These are phyloP conservation scores for Phortica variegata DNA, from an alignment of 1,140 invertebrate genomes.

Conservation along the genomic window DNA sequence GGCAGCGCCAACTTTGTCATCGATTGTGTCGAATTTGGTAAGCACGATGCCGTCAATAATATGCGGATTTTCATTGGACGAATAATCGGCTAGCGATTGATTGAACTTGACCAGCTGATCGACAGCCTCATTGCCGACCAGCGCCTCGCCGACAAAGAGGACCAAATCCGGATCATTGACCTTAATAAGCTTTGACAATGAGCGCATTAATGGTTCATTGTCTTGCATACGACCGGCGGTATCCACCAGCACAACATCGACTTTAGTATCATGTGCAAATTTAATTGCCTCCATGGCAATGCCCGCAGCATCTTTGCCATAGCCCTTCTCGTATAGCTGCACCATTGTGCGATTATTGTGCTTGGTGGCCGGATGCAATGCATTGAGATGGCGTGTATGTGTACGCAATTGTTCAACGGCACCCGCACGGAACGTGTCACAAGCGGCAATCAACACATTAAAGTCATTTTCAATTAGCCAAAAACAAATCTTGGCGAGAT, in stretches of 20 bases:
- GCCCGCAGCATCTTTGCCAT: constrained; percentile 97
- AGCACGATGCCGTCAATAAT: constrained; percentile 97
- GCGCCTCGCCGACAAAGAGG: constrained; percentile 97
- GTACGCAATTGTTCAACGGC: constrained; percentile 98
- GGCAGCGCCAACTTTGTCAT: constrained; percentile 98
- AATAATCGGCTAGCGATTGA: constrained; percentile 89
- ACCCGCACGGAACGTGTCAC: constrained; percentile 98
- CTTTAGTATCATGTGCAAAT: constrained; percentile 75
- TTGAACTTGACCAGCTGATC: constrained; percentile 99
- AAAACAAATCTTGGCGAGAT: constrained; percentile 99
- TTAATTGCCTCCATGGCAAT: constrained; percentile 97
- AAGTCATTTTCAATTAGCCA: constrained; percentile 99
- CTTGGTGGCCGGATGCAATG: constrained; percentile 80
- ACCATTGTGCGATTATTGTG: constrained; percentile 79
- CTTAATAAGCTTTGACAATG: constrained; percentile 87
- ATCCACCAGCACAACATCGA: constrained; percentile 94
- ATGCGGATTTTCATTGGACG: constrained; percentile 79
- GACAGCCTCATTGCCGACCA: constrained; percentile 99
- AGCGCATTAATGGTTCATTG: constrained; percentile 98
- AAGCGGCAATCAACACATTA: constrained; percentile 95
- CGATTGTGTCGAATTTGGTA: constrained; percentile 99
- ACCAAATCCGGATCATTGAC: constrained; percentile 96
- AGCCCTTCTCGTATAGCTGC: constrained; percentile 95
- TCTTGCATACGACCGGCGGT: constrained; percentile 99
- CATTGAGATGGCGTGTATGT: constrained; percentile 91